Evolutionary conservation across 2,113 vertebrate species (phyloP).

Genomic region (Siniperca chuatsi): DNA sequence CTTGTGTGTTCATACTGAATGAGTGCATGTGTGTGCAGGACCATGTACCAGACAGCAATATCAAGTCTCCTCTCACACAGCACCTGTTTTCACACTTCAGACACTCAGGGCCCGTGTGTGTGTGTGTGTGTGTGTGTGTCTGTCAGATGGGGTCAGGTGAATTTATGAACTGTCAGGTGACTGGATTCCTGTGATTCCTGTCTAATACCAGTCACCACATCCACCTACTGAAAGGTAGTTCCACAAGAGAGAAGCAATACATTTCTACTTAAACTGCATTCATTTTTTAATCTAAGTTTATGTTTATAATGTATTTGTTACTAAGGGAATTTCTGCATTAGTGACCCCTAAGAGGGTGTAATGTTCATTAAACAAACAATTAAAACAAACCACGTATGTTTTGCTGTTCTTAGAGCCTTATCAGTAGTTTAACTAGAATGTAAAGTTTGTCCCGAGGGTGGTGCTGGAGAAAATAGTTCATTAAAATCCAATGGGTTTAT

Average conservation of each 20-base stretch:
- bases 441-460: neutral
- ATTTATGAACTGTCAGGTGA: neutral
- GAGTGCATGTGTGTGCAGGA: neutral
- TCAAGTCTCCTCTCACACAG: constrained; percentile 53
- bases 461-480: neutral
- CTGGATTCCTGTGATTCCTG: neutral
- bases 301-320: neutral
- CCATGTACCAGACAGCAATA: constrained; percentile 33
- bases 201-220: neutral
- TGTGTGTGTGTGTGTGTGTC: neutral
- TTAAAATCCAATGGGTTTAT: neutral
- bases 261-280: neutral
- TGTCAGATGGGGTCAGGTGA: neutral
- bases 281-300: neutral
- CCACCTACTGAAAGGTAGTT: neutral
- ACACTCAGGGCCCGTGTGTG: neutral
- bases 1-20: no score
- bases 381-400: neutral
- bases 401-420: no score
- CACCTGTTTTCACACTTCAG: constrained; percentile 64
- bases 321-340: neutral
- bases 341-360: neutral
- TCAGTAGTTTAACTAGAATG: no score
- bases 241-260: neutral
- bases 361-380: neutral